A percentile compares a stretch with the other conserved stretches of the same genome.
Evolutionary conservation across 2,113 vertebrate genomes (phyloP).

Genomic region (Antennarius striatus): DNA sequence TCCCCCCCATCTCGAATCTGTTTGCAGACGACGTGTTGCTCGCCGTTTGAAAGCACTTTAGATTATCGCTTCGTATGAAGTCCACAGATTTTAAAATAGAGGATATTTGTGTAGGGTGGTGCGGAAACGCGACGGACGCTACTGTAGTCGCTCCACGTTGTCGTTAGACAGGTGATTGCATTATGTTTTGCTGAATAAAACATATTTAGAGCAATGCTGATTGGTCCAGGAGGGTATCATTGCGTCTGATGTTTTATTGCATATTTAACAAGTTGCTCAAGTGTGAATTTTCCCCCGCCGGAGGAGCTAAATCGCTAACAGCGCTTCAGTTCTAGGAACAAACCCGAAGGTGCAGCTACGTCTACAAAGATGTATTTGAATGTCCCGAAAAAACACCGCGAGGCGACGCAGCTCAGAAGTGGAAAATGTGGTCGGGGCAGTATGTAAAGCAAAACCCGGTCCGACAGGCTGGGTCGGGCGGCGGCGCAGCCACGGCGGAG

Average conservation of each 20-base stretch:
- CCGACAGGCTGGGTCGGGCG: conserved; percentile 47
- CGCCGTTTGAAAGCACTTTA: conserved; percentile 70
- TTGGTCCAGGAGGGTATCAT: conserved; percentile 14
- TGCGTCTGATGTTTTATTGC: neutral
- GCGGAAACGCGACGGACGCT: conserved; percentile 30
- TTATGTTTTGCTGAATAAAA: conserved; percentile 72
- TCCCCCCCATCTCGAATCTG: conserved; percentile 26
- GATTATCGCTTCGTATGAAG: conserved; percentile 47
- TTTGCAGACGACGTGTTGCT: conserved; percentile 45
- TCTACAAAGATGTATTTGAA: neutral
- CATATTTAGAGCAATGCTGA: conserved; percentile 43
- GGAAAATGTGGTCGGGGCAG: conserved; percentile 42
- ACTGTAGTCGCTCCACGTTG: conserved; percentile 41
- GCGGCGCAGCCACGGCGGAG: conserved; percentile 27
- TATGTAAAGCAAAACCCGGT: conserved; percentile 28
- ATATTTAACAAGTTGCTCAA: too few relatives aligned
- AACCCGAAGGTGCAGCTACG: too few relatives aligned
- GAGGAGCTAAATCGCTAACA: too few relatives aligned
- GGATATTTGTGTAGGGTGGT: conserved; percentile 38
- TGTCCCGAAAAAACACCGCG: neutral
- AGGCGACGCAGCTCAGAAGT: neutral
- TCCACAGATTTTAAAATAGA: conserved; percentile 59
- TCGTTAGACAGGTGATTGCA: conserved; percentile 44
- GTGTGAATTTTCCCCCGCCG: too few relatives aligned
- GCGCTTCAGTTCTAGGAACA: too few relatives aligned